phyloP scores from a whole-genome alignment of 1,140 invertebrate species.

The Melanaphis sacchari region DNA sequence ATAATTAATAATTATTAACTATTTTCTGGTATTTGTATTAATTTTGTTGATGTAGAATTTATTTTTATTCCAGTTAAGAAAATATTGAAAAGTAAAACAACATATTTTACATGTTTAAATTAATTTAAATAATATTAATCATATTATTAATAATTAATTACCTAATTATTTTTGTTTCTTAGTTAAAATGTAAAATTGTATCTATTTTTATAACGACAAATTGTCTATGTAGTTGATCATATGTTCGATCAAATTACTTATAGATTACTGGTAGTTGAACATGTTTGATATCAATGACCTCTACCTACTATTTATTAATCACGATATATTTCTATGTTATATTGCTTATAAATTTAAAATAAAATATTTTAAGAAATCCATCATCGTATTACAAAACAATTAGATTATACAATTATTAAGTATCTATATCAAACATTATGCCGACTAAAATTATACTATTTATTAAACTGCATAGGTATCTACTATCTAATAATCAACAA shows the following conservation, averaged over 20 bases:
- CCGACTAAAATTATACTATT: neutral
- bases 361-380: neutral
- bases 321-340: too few species aligned
- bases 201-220: neutral
- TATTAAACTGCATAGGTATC: neutral
- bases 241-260: neutral
- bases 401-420: too few species aligned
- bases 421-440: neutral
- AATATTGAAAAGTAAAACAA: neutral
- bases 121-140: neutral
- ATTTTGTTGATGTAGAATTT: neutral
- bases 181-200: too few species aligned
- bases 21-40: neutral
- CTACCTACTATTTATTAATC: too few species aligned
- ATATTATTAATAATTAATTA: neutral
- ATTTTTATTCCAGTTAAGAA: neutral
- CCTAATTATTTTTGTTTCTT: neutral
- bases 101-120: neutral
- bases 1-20: neutral
- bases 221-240: neutral
- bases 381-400: neutral
- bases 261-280: neutral
- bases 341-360: neutral
- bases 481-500: too few species aligned
- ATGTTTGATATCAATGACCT: neutral